Evolutionary conservation across 2,113 vertebrate genomes (phyloP).

Genomic region (Urocitellus parryii): DNA sequence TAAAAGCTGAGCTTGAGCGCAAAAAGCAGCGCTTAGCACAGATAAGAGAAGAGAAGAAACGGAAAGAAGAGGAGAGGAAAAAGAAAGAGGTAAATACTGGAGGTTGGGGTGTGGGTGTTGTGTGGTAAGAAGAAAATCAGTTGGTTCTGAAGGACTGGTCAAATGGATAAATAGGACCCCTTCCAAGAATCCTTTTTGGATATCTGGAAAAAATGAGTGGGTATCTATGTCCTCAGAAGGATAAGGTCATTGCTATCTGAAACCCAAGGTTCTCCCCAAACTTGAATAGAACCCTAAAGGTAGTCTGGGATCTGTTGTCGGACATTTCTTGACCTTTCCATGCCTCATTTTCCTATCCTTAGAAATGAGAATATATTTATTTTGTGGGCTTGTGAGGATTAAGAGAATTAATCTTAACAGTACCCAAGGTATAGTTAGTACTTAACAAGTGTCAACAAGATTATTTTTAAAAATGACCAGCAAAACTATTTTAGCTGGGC

Average conservation of each 20-base stretch:
- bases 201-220: background rate
- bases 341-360: background rate
- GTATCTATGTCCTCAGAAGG: background rate
- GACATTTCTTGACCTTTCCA: background rate
- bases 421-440: background rate
- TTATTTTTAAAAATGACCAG: background rate
- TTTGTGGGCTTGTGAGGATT: background rate
- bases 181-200: background rate
- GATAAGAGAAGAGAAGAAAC: constrained; percentile 98
- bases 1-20: constrained; percentile 98
- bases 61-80: constrained; percentile 99
- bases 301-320: background rate
- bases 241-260: background rate
- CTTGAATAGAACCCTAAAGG: background rate
- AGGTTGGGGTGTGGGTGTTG: background rate
- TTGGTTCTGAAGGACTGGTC: background rate
- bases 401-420: background rate
- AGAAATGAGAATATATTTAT: background rate
- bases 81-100: constrained; percentile 94
- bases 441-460: background rate
- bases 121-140: background rate
- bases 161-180: background rate
- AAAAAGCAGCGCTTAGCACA: constrained; percentile 99
- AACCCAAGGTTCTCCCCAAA: background rate
- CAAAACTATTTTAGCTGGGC: background rate